Conservation (phyloP, 2,113 vertebrate species). For the Aldabrachelys gigantea region DNA sequence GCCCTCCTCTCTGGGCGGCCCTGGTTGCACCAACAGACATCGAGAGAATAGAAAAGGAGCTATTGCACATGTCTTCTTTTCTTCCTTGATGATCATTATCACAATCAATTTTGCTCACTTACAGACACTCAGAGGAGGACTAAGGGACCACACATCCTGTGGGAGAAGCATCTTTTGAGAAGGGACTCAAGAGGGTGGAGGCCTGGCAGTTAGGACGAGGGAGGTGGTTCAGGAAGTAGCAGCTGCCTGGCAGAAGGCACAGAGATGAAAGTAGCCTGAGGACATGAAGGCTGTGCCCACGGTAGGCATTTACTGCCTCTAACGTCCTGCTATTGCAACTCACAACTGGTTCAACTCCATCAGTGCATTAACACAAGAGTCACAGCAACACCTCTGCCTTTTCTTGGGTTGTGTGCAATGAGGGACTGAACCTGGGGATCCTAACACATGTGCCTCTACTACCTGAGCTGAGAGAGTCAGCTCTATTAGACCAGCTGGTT, state of each 20-base stretch:
- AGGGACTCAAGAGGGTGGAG: background rate
- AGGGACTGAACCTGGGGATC: background rate
- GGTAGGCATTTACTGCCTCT: background rate
- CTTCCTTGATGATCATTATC: background rate
- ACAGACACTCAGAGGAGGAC: background rate
- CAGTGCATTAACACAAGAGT: background rate
- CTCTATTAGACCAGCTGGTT: background rate
- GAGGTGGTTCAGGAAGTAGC: background rate
- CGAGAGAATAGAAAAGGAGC: background rate
- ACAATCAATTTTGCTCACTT: conserved; percentile 12
- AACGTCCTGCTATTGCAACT: background rate
- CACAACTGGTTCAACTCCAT: background rate
- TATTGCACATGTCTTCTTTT: background rate
- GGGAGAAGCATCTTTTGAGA: background rate
- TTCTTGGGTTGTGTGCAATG: background rate
- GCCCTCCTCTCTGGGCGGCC: too few relatives aligned
- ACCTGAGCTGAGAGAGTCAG: background rate
- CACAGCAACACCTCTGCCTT: background rate
- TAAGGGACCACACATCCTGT: background rate
- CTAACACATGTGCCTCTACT: background rate
- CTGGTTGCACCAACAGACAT: too few relatives aligned
- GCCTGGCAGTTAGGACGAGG: background rate
- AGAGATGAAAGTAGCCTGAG: background rate
- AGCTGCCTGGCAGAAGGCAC: background rate
- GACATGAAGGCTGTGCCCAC: background rate